phyloP scores from a whole-genome alignment of 2,113 vertebrate genomes.

The Stegostoma tigrinum region DNA sequence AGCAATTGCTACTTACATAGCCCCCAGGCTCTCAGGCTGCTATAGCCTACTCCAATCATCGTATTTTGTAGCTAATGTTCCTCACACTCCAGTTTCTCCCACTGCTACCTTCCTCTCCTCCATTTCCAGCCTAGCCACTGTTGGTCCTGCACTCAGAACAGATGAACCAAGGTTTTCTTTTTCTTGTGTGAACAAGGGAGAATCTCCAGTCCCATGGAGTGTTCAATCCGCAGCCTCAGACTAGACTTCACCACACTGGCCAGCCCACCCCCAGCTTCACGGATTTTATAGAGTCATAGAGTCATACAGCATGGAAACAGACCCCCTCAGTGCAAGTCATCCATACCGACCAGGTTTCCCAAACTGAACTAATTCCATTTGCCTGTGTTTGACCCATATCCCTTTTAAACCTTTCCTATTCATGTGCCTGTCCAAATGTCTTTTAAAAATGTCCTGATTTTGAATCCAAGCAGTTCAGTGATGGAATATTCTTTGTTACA shows the following conservation, averaged over 20 bases:
- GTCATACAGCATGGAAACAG: too few species aligned
- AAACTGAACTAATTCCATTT: too few species aligned
- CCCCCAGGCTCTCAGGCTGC: not conserved
- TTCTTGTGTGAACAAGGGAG: not conserved
- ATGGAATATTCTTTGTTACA: too few species aligned
- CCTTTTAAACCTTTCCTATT: too few species aligned
- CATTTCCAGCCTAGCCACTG: not conserved
- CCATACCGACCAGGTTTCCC: too few species aligned
- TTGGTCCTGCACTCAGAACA: not conserved
- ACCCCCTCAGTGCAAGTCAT: too few species aligned
- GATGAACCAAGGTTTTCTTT: not conserved
- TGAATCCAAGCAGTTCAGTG: too few species aligned
- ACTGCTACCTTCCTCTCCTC: not conserved
- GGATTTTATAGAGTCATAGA: too few species aligned
- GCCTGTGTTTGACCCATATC: too few species aligned
- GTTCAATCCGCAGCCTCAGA: not conserved
- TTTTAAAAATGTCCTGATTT: too few species aligned
- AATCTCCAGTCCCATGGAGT: not conserved
- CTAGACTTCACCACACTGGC: not conserved
- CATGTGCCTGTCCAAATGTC: too few species aligned
- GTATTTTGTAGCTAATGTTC: not conserved
- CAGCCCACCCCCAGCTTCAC: too few species aligned
- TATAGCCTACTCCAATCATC: not conserved
- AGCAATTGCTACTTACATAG: not conserved
- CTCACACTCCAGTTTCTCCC: not conserved